Percentiles rank a stretch among this genome's conserved stretches.
Conservation (phyloP, 1,140 invertebrate genomes). For the Vollenhovia emeryi region DNA sequence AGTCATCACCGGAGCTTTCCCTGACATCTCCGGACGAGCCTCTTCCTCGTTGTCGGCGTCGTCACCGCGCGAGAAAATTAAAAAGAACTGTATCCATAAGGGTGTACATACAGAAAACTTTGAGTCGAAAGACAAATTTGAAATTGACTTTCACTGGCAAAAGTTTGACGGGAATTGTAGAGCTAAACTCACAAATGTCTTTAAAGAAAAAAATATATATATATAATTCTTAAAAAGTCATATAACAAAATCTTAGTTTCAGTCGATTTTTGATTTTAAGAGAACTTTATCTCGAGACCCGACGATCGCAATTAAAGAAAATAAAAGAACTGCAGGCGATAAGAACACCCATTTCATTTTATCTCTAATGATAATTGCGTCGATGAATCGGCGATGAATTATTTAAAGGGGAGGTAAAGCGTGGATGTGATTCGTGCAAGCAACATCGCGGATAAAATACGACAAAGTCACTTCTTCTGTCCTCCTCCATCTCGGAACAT, state of each 20-base stretch:
- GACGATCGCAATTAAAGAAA: neutral
- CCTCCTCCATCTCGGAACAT: neutral
- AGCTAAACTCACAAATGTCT: neutral
- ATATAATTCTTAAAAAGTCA: neutral
- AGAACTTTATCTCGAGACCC: neutral
- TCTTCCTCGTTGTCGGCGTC: constrained; percentile 39
- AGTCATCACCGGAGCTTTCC: constrained; percentile 79
- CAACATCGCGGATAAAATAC: neutral
- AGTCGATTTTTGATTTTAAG: neutral
- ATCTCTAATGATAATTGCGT: neutral
- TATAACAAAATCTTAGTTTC: neutral
- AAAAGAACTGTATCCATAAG: neutral
- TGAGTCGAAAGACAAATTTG: neutral
- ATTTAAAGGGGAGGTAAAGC: neutral
- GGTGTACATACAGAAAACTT: neutral
- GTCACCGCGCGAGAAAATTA: constrained; percentile 12
- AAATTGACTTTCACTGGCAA: neutral
- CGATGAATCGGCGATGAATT: neutral
- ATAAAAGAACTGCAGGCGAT: neutral
- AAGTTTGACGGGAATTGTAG: neutral
- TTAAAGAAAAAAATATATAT: neutral
- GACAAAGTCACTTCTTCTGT: neutral
- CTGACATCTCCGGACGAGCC: constrained; percentile 43
- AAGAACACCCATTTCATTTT: neutral
- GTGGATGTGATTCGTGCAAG: neutral